A percentile compares a stretch with the other conserved stretches of the same genome.
Evolutionary conservation across 2,113 vertebrate species (phyloP).

Genomic region (Mellivora capensis): DNA sequence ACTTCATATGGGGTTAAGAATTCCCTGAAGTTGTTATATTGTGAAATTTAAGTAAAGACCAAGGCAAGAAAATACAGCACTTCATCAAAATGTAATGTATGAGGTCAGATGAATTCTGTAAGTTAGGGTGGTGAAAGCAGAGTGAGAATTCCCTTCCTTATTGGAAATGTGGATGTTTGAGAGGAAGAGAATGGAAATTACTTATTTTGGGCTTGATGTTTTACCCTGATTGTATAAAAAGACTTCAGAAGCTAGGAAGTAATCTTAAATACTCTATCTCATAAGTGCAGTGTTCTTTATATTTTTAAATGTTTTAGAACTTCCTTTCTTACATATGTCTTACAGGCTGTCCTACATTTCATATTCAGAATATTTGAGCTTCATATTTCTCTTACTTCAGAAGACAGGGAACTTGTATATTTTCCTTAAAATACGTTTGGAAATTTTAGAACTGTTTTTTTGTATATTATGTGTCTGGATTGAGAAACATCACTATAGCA

Average conservation of each 20-base stretch:
- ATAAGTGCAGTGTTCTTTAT: not conserved
- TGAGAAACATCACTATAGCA: not conserved
- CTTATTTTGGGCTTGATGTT: not conserved
- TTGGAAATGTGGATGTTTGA: conserved; percentile 17
- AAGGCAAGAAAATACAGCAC: not conserved
- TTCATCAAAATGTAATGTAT: not conserved
- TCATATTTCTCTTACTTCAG: not conserved
- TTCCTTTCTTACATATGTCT: not conserved
- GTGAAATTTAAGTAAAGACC: not conserved
- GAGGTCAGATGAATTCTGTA: not conserved
- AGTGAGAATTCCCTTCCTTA: not conserved
- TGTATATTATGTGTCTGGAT: not conserved
- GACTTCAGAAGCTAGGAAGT: not conserved
- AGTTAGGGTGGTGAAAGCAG: not conserved
- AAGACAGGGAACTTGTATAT: not conserved
- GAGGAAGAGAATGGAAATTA: conserved; percentile 6
- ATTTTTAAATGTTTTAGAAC: not conserved
- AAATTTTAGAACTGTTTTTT: not conserved
- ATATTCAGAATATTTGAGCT: not conserved
- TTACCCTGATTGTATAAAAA: not conserved
- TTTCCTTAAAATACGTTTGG: not conserved
- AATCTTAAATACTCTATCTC: not conserved
- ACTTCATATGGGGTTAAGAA: not conserved
- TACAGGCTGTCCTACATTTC: not conserved
- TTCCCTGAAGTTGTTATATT: not conserved